Base-by-base conservation (phyloP, 2,797 vertebrate species). In the Sebastes goodei region DNA sequence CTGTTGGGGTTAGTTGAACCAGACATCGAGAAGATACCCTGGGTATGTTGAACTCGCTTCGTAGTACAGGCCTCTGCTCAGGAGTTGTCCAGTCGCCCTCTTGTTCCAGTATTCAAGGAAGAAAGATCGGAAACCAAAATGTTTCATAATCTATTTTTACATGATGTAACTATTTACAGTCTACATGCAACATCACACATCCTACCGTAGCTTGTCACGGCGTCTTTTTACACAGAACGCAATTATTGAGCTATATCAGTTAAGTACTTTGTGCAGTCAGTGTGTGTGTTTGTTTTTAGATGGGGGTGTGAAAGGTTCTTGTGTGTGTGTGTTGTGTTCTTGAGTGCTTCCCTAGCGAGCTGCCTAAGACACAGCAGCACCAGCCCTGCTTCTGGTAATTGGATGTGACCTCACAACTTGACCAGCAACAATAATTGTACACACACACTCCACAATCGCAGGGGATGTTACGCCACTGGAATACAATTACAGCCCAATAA, bases 331-430 rank as follows among this genome's bases (percentile, higher is more conserved):
- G 27, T 72, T 67, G 53, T 65, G 63, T 66, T 62, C 10, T 15
- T 69, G 52, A 64, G 33, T 71, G 72, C 17, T 66, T 74, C 62
- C 74, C 62, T 4, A 62, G 77, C 10, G 62, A 76, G 76, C 61
- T 38, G 73, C 64, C 30, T 56, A 74, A 78, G 70, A 88, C 84
- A 65, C 85, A 67, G 71, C 63, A 46, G 53, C 74, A 64, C 57
- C 73, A 74, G 68, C 64, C 61, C 27, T 17, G 71, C 71, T 81
- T 80, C 81, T 88, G 78, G 85, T 91, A 89, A 93, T 92, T 92
- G 86, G 86, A 88, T 89, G 85, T 93, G 88, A 92, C 91, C 91
- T 90, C 91, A 72, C 78, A 89, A 84, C 71, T 91, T 91, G 85
- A 92, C 86, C 80, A 60, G 81, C 67, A 83, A 69, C 73, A 76